Conservation (phyloP, 2,797 vertebrate species). For the Moxostoma hubbsi region DNA sequence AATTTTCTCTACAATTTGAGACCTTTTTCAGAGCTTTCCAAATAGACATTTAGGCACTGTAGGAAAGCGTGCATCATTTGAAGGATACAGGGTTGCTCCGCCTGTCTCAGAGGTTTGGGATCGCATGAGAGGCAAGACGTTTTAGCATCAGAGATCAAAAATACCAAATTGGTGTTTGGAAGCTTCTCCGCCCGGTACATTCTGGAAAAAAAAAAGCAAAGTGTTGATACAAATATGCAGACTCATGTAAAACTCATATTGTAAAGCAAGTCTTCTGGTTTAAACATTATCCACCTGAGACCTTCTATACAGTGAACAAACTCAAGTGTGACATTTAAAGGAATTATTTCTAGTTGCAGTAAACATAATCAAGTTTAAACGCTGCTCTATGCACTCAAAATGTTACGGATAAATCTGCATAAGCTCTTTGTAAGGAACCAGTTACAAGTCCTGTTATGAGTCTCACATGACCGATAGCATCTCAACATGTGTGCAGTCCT, state of each 20-base stretch:
- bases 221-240: neutral
- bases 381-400: conserved; percentile 26
- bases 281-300: neutral
- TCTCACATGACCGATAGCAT: conserved; percentile 33
- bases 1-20: too few relatives aligned
- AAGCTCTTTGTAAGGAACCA: conserved; percentile 43
- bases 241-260: neutral
- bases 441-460: conserved; percentile 25
- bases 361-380: conserved; percentile 24
- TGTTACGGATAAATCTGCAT: conserved; percentile 19
- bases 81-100: conserved; percentile 99
- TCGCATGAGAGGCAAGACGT: conserved; percentile 92
- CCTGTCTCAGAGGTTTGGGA: conserved; percentile 89
- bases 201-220: conserved; percentile 72
- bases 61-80: conserved; percentile 18
- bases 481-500: conserved; percentile 58
- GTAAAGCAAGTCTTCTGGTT: neutral
- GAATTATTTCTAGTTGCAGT: neutral
- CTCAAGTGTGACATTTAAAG: neutral
- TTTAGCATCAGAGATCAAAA: conserved; percentile 95
- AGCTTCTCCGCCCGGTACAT: conserved; percentile 96
- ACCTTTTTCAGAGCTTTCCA: too few relatives aligned
- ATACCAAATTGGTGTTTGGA: conserved; percentile 94
- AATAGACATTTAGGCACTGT: neutral
- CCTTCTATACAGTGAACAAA: neutral